These are phyloP conservation scores for Caprella mutica DNA, from an alignment of 2,888 invertebrate genomes.

Conservation along the genomic window DNA sequence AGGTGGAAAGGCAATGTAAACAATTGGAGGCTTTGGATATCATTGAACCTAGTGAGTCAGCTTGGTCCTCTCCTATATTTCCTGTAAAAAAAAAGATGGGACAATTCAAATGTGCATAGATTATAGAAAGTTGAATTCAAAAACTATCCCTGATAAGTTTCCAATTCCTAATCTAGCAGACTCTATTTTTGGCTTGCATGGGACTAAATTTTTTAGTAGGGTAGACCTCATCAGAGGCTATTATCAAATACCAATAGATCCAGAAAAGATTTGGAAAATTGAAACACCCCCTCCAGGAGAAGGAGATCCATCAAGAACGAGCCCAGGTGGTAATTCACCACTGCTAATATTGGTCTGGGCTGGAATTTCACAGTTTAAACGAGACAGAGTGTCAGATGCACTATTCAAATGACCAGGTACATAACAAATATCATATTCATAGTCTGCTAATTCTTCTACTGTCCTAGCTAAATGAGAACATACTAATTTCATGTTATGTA, in stretches of 20 bases:
- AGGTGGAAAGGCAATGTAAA: background rate
- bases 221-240: background rate
- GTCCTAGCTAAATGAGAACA: background rate
- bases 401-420: background rate
- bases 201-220: background rate
- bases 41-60: background rate
- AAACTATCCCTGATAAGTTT: constrained; percentile 1
- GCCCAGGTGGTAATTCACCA: background rate
- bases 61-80: background rate
- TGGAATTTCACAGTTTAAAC: background rate
- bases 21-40: background rate
- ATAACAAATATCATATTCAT: background rate
- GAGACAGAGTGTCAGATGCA: background rate
- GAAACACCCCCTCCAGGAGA: background rate
- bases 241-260: background rate
- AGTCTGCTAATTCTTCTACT: background rate
- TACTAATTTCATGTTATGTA: no score
- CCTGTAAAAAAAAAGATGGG: constrained; percentile 3
- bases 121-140: background rate
- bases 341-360: background rate
- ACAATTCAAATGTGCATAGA: background rate
- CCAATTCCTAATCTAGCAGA: constrained; percentile 1
- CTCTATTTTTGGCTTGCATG: background rate
- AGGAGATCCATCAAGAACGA: background rate
- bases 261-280: background rate